These are phyloP conservation scores for Phrynocephalus forsythii DNA, from an alignment of 2,797 vertebrate genomes.

Conservation along the genomic window DNA sequence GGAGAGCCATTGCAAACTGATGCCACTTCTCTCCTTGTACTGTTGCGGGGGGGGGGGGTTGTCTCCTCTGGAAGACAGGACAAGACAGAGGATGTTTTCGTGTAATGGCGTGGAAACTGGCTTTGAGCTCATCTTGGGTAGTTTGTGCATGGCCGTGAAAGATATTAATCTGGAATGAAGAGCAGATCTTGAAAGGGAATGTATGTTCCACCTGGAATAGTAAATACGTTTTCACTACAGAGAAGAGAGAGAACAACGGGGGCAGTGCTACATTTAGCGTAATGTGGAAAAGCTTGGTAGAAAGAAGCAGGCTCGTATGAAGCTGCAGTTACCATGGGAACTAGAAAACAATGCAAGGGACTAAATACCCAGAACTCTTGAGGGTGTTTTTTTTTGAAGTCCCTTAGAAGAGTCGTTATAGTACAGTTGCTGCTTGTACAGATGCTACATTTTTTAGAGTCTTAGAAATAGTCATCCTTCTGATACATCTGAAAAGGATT, in stretches of 20 bases:
- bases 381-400: background rate
- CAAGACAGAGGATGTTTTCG: background rate
- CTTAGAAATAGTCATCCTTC: background rate
- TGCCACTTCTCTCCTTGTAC: background rate
- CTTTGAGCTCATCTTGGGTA: background rate
- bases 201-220: background rate
- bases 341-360: background rate
- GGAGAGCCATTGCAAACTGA: background rate
- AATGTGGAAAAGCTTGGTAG: background rate
- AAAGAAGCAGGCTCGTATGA: background rate
- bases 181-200: background rate
- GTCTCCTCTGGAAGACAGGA: background rate
- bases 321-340: conserved; percentile 16
- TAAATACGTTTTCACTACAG: background rate
- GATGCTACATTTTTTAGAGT: background rate
- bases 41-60: background rate
- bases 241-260: background rate
- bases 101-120: background rate
- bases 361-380: background rate
- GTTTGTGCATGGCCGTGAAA: background rate
- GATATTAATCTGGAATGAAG: background rate
- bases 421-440: background rate
- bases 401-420: background rate
- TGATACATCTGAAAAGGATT: background rate
- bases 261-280: background rate